These are phyloP conservation scores for Drosophila santomea DNA, from an alignment of 1,140 invertebrate genomes.

Conservation along the genomic window DNA sequence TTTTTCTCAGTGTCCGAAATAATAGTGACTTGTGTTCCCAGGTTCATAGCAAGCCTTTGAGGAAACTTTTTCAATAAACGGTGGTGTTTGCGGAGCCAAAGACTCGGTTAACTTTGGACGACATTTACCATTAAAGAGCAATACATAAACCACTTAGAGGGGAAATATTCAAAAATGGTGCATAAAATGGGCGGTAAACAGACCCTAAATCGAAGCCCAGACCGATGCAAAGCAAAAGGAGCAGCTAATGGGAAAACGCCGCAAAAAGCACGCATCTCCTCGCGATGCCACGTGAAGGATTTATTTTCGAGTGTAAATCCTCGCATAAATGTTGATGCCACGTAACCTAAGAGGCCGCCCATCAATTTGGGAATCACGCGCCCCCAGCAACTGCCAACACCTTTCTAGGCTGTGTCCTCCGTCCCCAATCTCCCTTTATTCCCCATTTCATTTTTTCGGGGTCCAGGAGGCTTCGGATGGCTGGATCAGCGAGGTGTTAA, in stretches of 20 bases:
- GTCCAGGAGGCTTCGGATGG: neutral
- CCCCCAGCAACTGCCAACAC: conserved; percentile 49
- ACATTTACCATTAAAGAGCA: conserved; percentile 29
- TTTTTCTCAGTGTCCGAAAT: conserved; percentile 17
- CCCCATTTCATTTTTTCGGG: conserved; percentile 36
- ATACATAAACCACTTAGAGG: conserved; percentile 34
- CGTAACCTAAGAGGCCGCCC: conserved; percentile 51
- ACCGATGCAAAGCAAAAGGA: neutral
- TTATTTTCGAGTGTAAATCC: conserved; percentile 67
- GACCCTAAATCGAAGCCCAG: conserved; percentile 23
- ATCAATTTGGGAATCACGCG: conserved; percentile 54
- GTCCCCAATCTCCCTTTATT: neutral
- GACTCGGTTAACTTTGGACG: conserved; percentile 15
- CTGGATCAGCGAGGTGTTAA: conserved; percentile 69
- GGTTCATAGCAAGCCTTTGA: neutral
- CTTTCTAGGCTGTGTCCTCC: conserved; percentile 18
- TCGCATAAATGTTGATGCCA: conserved; percentile 61
- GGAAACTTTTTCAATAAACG: conserved; percentile 47
- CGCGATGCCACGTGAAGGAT: conserved; percentile 50
- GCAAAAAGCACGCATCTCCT: conserved; percentile 27
- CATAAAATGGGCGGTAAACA: conserved; percentile 36
- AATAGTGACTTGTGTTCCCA: conserved; percentile 24
- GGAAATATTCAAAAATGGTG: conserved; percentile 25
- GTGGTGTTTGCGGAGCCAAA: conserved; percentile 40
- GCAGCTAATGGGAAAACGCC: conserved; percentile 26